These are phyloP conservation scores for Artibeus lituratus DNA, from an alignment of 2,797 vertebrate species.

Conservation along the genomic window DNA sequence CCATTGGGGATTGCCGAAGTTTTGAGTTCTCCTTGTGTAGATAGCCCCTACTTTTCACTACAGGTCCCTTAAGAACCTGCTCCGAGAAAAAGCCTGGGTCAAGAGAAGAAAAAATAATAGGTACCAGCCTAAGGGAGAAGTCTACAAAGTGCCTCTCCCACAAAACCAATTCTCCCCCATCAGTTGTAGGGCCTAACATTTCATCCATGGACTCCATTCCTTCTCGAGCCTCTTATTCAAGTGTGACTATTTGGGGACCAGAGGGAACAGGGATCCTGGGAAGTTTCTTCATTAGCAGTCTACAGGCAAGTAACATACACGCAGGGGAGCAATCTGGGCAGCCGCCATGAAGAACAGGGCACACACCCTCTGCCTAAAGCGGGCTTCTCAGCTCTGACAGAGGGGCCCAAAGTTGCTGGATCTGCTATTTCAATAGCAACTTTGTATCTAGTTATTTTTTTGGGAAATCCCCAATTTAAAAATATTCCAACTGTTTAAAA, in stretches of 20 bases:
- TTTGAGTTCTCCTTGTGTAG: neutral
- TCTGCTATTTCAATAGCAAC: neutral
- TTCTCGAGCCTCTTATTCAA: neutral
- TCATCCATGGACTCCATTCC: neutral
- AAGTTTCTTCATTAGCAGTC: neutral
- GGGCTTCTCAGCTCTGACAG: neutral
- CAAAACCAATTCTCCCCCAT: neutral
- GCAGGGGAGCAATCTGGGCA: neutral
- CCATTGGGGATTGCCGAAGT: neutral
- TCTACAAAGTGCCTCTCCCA: neutral
- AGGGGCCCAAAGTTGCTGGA: neutral
- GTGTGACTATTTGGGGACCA: neutral
- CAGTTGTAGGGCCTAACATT: neutral
- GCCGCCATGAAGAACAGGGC: neutral
- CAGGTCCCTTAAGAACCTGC: neutral
- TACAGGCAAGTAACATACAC: neutral
- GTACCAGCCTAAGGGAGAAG: neutral
- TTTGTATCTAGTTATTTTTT: neutral
- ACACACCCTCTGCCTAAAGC: too few species aligned
- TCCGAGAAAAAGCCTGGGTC: constrained; percentile 4
- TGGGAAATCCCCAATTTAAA: neutral
- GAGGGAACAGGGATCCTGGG: neutral
- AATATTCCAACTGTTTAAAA: neutral
- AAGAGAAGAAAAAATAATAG: neutral
- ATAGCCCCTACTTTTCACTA: neutral